Conservation (phyloP, 1,140 invertebrate species). For the Caenorhabditis inopinata region DNA sequence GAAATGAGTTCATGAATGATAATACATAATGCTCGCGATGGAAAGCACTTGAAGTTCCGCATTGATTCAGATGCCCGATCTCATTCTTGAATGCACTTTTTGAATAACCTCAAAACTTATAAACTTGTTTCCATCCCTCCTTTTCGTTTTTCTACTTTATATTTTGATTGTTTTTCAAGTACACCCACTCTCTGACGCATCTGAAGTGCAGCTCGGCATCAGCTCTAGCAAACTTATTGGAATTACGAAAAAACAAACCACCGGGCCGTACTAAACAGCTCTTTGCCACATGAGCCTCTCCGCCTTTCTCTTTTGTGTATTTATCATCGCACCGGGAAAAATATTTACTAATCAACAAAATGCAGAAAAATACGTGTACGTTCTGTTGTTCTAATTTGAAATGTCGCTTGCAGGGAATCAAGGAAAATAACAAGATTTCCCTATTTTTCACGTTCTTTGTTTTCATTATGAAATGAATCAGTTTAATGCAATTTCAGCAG, state of each 20-base stretch:
- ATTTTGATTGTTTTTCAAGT: constrained; percentile 13
- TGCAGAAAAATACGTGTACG: not conserved
- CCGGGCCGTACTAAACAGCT: too few relatives aligned
- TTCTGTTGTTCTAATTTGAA: constrained; percentile 15
- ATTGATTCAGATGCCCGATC: too few relatives aligned
- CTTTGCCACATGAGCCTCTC: not conserved
- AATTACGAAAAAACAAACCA: not conserved
- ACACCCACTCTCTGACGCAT: not conserved
- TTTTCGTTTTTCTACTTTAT: not conserved
- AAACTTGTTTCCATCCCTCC: too few relatives aligned
- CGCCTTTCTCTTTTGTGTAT: not conserved
- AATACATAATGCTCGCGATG: too few relatives aligned
- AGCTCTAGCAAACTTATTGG: not conserved
- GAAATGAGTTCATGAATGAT: not conserved
- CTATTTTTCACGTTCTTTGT: not conserved
- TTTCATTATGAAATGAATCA: too few relatives aligned
- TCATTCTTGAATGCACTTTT: too few relatives aligned
- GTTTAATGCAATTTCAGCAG: too few relatives aligned
- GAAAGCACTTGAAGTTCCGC: too few relatives aligned
- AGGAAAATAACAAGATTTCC: not conserved
- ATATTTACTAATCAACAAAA: not conserved
- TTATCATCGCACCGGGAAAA: not conserved
- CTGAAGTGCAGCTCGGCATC: not conserved
- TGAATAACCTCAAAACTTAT: too few relatives aligned
- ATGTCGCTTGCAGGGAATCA: not conserved